Percentiles rank a stretch among this genome's conserved stretches.
These are phyloP conservation scores for Andrena fulva DNA, from an alignment of 2,888 invertebrate species.

Conservation along the genomic window DNA sequence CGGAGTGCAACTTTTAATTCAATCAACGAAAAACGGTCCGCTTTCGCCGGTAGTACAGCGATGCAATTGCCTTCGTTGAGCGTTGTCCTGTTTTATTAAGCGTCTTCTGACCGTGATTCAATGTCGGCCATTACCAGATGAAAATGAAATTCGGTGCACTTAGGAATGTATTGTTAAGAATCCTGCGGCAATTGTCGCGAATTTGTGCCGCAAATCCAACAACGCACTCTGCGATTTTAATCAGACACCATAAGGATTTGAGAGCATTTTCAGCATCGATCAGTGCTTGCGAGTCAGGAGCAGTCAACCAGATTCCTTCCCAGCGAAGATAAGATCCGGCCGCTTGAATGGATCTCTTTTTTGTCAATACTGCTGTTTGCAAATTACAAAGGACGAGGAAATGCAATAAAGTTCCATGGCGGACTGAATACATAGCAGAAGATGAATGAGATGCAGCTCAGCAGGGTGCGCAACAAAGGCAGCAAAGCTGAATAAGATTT, in stretches of 20 bases:
- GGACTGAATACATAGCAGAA: conserved; percentile 4
- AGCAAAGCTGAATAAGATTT: conserved; percentile 30
- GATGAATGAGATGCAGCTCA: conserved; percentile 14
- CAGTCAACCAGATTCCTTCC: background rate
- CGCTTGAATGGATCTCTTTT: conserved; percentile 10
- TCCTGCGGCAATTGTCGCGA: too few relatives aligned
- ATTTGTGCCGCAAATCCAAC: too few relatives aligned
- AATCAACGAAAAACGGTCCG: conserved; percentile 22
- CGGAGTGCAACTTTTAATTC: conserved; percentile 39
- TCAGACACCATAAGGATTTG: background rate
- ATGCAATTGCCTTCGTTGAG: conserved; percentile 1
- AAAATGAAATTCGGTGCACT: conserved; percentile 1
- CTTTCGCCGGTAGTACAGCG: background rate
- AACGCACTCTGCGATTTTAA: background rate
- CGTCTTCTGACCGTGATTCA: conserved; percentile 22
- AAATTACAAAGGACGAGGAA: conserved; percentile 28
- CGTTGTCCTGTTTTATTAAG: conserved; percentile 20
- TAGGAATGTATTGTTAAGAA: background rate
- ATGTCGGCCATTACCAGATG: background rate
- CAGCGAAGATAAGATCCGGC: background rate
- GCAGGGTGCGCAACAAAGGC: conserved; percentile 32
- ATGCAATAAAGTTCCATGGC: conserved; percentile 47
- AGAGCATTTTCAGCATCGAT: background rate
- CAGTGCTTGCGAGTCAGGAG: conserved; percentile 6
- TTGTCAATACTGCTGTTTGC: conserved; percentile 19